Conservation (phyloP, 2,113 vertebrate genomes). For the Sakesphorus luctuosus region DNA sequence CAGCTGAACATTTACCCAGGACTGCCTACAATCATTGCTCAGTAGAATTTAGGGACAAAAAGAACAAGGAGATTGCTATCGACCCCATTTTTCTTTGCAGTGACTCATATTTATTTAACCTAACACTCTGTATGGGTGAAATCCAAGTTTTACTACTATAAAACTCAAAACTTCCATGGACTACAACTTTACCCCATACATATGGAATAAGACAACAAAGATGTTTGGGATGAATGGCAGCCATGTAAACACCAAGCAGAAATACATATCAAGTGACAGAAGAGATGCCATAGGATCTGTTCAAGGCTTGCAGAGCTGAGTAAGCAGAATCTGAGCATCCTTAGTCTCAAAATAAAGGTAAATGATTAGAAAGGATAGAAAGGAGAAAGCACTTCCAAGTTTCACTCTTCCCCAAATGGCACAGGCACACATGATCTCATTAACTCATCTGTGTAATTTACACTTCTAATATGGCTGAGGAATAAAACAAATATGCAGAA, state of each 20-base stretch:
- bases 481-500: constrained; percentile 63
- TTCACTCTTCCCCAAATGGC: constrained; percentile 25
- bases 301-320: not conserved
- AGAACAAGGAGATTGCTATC: not conserved
- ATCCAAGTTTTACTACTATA: not conserved
- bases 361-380: not conserved
- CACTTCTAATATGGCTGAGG: constrained; percentile 43
- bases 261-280: not conserved
- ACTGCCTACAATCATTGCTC: not conserved
- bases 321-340: not conserved
- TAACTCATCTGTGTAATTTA: constrained; percentile 63
- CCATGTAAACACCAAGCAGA: not conserved
- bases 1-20: not conserved
- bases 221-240: not conserved
- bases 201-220: not conserved
- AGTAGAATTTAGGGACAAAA: not conserved
- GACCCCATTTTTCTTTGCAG: not conserved
- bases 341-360: not conserved
- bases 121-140: not conserved
- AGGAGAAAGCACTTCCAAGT: not conserved
- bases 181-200: not conserved
- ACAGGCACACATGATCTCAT: constrained; percentile 41
- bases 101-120: not conserved
- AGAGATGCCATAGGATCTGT: not conserved
- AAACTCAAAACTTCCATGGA: not conserved